phyloP scores from a whole-genome alignment of 2,888 invertebrate genomes.

The Achlya flavicornis region DNA sequence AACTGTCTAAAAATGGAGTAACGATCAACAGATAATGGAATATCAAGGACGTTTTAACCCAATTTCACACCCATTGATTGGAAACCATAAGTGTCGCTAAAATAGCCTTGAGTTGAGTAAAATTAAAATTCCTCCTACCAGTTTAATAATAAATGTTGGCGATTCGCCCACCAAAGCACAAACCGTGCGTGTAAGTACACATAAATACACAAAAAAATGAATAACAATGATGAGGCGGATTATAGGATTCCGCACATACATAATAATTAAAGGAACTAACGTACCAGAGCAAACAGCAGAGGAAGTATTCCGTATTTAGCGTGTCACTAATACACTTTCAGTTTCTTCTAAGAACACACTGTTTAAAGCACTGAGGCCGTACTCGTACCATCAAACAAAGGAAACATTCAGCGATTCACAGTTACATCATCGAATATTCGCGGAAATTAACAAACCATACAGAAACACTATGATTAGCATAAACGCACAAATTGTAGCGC shows the following conservation, averaged over 20 bases:
- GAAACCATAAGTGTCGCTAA: constrained; percentile 34
- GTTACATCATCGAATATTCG: constrained; percentile 72
- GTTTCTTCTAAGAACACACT: constrained; percentile 61
- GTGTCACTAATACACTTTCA: constrained; percentile 66
- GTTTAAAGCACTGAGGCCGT: constrained; percentile 49
- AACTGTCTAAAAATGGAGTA: constrained; percentile 1
- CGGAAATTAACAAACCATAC: constrained; percentile 54
- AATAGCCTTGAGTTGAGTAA: constrained; percentile 61
- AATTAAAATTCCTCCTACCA: constrained; percentile 63
- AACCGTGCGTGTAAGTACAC: constrained; percentile 36
- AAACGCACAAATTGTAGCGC: constrained; percentile 40
- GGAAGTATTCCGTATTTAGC: constrained; percentile 52
- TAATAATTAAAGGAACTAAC: constrained; percentile 35
- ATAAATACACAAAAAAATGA: constrained; percentile 42
- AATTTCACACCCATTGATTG: constrained; percentile 22
- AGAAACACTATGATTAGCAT: constrained; percentile 53
- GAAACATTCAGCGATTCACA: constrained; percentile 58
- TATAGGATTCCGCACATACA: constrained; percentile 21
- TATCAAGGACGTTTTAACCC: constrained; percentile 18
- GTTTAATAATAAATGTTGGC: constrained; percentile 77
- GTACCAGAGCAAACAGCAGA: constrained; percentile 42
- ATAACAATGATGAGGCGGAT: constrained; percentile 26
- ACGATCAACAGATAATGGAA: neutral
- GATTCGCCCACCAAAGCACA: constrained; percentile 59
- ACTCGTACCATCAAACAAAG: constrained; percentile 55